Conservation (phyloP, 37 sponge, comb jelly and placozoan species). For the Mnemiopsis leidyi region DNA sequence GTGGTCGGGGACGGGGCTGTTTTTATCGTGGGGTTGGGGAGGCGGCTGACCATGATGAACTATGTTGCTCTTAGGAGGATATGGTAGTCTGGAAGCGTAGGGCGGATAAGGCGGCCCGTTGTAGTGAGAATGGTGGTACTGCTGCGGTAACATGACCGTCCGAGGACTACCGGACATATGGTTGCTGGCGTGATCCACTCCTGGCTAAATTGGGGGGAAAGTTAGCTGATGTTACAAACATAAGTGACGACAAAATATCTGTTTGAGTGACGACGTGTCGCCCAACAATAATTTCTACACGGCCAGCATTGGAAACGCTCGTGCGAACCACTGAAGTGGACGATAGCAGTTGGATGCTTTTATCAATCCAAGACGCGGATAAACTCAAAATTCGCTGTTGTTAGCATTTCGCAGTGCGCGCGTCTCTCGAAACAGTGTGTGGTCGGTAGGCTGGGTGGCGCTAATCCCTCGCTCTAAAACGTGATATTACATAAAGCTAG, state of each 20-base stretch:
- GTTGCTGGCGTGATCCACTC: not conserved
- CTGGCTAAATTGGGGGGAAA: slow-evolving; percentile 7
- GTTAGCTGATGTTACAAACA: not conserved
- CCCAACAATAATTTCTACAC: not conserved
- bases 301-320: not conserved
- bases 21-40: not conserved
- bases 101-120: slow-evolving; percentile 24
- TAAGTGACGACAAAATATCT: too few relatives aligned
- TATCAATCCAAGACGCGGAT: not conserved
- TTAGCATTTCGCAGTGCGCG: slow-evolving; percentile 14
- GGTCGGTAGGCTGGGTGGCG: not conserved
- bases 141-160: slow-evolving; percentile 13
- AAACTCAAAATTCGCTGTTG: not conserved
- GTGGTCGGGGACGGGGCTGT: not conserved
- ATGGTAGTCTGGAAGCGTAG: not conserved
- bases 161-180: slow-evolving; percentile 35
- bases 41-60: not conserved
- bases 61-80: not conserved
- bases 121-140: slow-evolving; percentile 28
- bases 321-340: slow-evolving; percentile 2
- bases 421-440: not conserved
- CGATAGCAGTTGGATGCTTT: not conserved
- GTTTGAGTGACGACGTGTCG: not conserved
- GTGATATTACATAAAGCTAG: not conserved
- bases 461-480: not conserved